Conservation (phyloP, 2,888 invertebrate species). For the Hydraecia micacea region DNA sequence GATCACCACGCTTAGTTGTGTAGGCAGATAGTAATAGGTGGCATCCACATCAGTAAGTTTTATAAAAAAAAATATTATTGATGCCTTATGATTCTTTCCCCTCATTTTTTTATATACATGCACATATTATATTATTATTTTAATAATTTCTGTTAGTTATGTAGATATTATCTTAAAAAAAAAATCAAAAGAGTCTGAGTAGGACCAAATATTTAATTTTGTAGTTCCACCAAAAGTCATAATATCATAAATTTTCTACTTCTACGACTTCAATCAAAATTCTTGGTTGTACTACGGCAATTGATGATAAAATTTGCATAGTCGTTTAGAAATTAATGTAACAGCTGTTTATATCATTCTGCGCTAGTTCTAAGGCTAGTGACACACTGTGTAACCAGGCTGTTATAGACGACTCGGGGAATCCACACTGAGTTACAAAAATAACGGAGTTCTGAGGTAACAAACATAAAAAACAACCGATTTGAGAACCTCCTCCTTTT, state of each 20-base stretch:
- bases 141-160: neutral
- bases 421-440: neutral
- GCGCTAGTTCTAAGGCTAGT: conserved; percentile 31
- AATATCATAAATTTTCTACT: conserved; percentile 1
- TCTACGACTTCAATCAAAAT: conserved; percentile 39
- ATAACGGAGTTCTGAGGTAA: no score
- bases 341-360: conserved; percentile 58
- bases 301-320: conserved; percentile 60
- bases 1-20: neutral
- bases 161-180: neutral
- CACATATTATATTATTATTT: neutral
- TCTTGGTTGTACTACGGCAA: conserved; percentile 28
- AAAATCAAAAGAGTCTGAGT: neutral
- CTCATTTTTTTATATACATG: no score
- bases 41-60: neutral
- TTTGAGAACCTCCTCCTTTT: no score
- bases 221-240: neutral
- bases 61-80: no score
- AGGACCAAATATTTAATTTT: conserved; percentile 2
- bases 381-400: conserved; percentile 9
- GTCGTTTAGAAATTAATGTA: conserved; percentile 48
- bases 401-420: neutral
- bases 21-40: neutral
- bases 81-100: no score
- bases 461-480: no score